These are phyloP conservation scores for Drosophila sp. DNA, from an alignment of 1,140 invertebrate species.

Conservation along the genomic window DNA sequence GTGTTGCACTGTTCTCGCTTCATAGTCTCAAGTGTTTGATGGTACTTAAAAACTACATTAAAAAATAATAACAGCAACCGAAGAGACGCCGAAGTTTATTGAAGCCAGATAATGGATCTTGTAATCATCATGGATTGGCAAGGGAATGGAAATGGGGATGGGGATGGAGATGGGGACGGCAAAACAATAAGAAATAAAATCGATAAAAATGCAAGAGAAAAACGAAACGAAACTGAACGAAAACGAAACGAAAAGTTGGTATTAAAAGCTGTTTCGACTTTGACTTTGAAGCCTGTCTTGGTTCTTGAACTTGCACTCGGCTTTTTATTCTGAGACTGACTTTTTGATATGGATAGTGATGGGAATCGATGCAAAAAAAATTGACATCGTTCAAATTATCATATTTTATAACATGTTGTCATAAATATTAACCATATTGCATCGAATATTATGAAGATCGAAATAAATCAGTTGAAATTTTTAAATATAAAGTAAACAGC, in stretches of 20 bases:
- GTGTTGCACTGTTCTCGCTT: slow-evolving; percentile 64
- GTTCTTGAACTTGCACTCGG: too few relatives aligned
- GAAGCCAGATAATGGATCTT: slow-evolving; percentile 82
- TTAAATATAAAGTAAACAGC: too few relatives aligned
- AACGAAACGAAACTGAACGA: slow-evolving; percentile 32
- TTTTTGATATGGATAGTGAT: neutral
- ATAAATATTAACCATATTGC: too few relatives aligned
- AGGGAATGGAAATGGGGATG: neutral
- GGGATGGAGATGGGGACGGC: slow-evolving; percentile 4
- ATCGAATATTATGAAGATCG: too few relatives aligned
- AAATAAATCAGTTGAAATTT: too few relatives aligned
- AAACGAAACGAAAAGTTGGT: slow-evolving; percentile 66
- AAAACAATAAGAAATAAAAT: slow-evolving; percentile 81
- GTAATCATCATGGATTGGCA: slow-evolving; percentile 64
- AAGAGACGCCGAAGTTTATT: slow-evolving; percentile 70
- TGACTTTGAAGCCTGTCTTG: slow-evolving; percentile 33
- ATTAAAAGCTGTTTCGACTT: slow-evolving; percentile 41
- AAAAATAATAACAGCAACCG: slow-evolving; percentile 80
- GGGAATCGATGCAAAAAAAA: too few relatives aligned
- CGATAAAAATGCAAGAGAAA: slow-evolving; percentile 57
- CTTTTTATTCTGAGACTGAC: slow-evolving; percentile 2
- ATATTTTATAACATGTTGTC: too few relatives aligned
- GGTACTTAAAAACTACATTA: slow-evolving; percentile 83
- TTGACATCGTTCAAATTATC: too few relatives aligned
- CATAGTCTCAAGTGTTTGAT: slow-evolving; percentile 81